Conservation (phyloP, 1,140 invertebrate species). For the Achatina immaculata region DNA sequence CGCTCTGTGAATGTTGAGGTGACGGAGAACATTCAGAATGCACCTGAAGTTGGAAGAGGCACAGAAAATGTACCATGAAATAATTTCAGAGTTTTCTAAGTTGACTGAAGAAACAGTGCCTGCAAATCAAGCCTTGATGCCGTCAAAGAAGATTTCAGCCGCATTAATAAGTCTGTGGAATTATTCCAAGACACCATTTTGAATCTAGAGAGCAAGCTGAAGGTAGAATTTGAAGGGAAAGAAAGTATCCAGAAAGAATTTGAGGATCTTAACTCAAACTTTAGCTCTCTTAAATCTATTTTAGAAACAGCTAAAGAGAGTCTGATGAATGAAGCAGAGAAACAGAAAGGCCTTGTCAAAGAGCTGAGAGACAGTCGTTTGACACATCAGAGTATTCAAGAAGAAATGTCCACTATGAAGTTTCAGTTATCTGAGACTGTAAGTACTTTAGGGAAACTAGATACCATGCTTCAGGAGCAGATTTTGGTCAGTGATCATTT, state of each 20-base stretch:
- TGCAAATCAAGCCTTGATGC: background rate
- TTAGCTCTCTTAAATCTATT: background rate
- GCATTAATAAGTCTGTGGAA: background rate
- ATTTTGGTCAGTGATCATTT: background rate
- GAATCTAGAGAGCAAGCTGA: background rate
- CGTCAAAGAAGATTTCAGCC: slow-evolving; percentile 11
- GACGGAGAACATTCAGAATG: slow-evolving; percentile 30
- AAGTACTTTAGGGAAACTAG: background rate
- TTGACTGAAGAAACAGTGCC: background rate
- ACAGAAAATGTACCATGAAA: background rate
- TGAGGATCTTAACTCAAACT: slow-evolving; percentile 26
- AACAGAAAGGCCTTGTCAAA: background rate
- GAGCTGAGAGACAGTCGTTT: slow-evolving; percentile 27
- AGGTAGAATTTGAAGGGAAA: slow-evolving; percentile 26
- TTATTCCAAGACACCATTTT: background rate
- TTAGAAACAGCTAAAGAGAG: slow-evolving; percentile 28
- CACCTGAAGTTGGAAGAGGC: slow-evolving; percentile 36
- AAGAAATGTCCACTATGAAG: background rate
- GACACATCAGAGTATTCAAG: slow-evolving; percentile 1
- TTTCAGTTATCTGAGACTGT: background rate
- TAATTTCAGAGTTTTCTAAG: background rate
- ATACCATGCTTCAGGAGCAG: slow-evolving; percentile 10
- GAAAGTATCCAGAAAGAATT: slow-evolving; percentile 38
- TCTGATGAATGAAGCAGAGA: slow-evolving; percentile 33
- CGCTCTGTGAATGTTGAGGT: background rate